Base-by-base conservation (phyloP, 2,888 invertebrate genomes). In the Boloria euphrosyne region DNA sequence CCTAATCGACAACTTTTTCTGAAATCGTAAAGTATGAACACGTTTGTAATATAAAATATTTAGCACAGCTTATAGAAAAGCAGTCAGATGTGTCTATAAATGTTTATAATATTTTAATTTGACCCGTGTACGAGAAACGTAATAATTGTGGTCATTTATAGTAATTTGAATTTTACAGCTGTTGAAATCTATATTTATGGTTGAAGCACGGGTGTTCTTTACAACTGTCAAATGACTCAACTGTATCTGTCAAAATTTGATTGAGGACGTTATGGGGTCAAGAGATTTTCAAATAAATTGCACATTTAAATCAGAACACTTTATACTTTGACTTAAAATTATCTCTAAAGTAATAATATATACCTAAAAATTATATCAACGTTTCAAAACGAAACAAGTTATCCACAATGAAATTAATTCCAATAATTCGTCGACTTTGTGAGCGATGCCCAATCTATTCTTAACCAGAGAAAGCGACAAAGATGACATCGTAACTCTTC, bases 401-500 rank as follows among this genome's bases (percentile, higher is more conserved):
- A 46, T 67, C 64, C 69, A 74, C 71, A 69, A 71, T 72, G 61
- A 68, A 69, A 68, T 67, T 74, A 76, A 76, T 75, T 74, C 67
- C 49, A 55, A 67, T 66, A 72, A 72, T 71, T 65, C 64, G 65
- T 65, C 65, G 62, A 62, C 62, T 65, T 61, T 63, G 69, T 64
- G 68, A 74, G 73, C 72, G 68, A 74, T 70, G 78, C 75, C 76
- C 68, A 61, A 68, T 82, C 86, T 86, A 86, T 86, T 86, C 85
- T 84, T 80, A 81, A 85, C 82, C 79, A 65, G 73, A 73, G 72
- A 73, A 73, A 83, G 83, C 85, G 84, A 85, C 83, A 81, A 78
- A 78, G 87, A 85, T 86, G 86, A 86, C 86, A 85, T 85, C 87
- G 86, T 87, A 85, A 87, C 85, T 88, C 86, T 86, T 82, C 76